Evolutionary conservation across 2,888 invertebrate genomes (phyloP).

Genomic region (Camponotus fellah): DNA sequence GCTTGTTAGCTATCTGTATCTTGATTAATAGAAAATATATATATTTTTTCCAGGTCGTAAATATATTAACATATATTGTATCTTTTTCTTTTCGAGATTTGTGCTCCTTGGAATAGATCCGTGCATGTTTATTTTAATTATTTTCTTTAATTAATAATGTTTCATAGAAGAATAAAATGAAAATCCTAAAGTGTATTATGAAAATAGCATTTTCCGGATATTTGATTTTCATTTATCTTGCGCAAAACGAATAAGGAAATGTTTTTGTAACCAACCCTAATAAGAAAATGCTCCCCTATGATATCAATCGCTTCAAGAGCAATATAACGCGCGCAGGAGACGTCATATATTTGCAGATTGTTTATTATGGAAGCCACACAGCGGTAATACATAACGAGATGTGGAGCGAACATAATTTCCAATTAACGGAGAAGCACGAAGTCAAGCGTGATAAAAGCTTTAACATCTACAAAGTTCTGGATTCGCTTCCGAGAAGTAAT

Average conservation of each 20-base stretch:
- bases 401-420: constrained; percentile 24
- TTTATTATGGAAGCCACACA: constrained; percentile 4
- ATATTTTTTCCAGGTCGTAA: background rate
- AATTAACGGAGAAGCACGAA: constrained; percentile 36
- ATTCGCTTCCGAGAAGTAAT: background rate
- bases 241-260: background rate
- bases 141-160: constrained; percentile 12
- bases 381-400: constrained; percentile 18
- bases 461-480: constrained; percentile 6
- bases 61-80: too few species aligned
- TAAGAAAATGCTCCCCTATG: background rate
- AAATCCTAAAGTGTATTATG: background rate
- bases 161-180: background rate
- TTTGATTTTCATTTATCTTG: background rate
- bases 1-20: background rate
- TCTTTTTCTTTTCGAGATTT: background rate
- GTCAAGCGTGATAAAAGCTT: constrained; percentile 33
- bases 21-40: background rate
- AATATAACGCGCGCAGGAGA: background rate
- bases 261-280: background rate
- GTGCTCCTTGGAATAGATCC: too few species aligned
- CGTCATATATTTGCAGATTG: constrained; percentile 8
- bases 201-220: background rate
- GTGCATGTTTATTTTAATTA: background rate
- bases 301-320: background rate